Conservation (phyloP, 2,888 invertebrate genomes). For the Eupithecia inturbata region DNA sequence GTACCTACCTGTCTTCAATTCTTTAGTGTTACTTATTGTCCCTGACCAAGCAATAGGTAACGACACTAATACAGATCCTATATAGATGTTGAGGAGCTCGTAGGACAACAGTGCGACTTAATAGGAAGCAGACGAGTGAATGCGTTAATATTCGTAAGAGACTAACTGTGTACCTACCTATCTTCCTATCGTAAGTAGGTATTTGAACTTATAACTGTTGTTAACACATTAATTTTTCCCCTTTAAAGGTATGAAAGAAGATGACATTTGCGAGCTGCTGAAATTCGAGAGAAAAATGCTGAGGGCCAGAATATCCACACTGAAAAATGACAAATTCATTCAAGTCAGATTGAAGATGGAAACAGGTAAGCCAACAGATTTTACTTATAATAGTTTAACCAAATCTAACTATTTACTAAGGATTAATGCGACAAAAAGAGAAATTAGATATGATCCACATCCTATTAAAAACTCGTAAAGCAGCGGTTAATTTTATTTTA, state of each 20-base stretch:
- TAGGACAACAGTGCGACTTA: too few relatives aligned
- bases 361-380: conserved; percentile 85
- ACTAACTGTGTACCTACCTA: background rate
- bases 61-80: too few relatives aligned
- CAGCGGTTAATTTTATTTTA: background rate
- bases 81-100: too few relatives aligned
- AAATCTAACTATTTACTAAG: background rate
- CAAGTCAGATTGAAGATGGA: conserved; percentile 97
- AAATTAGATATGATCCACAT: too few relatives aligned
- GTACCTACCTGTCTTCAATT: too few relatives aligned
- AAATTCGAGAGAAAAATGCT: conserved; percentile 98
- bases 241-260: conserved; percentile 91
- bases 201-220: too few relatives aligned
- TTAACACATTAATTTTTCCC: background rate
- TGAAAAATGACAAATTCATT: conserved; percentile 96
- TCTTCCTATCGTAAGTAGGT: too few relatives aligned
- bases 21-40: too few relatives aligned
- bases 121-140: background rate
- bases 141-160: background rate
- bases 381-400: background rate
- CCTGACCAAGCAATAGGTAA: too few relatives aligned
- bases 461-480: background rate
- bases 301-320: conserved; percentile 91
- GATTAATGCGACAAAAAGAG: background rate
- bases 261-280: conserved; percentile 94